Conservation (phyloP, 2,113 vertebrate species). For the Noturus placidus region DNA sequence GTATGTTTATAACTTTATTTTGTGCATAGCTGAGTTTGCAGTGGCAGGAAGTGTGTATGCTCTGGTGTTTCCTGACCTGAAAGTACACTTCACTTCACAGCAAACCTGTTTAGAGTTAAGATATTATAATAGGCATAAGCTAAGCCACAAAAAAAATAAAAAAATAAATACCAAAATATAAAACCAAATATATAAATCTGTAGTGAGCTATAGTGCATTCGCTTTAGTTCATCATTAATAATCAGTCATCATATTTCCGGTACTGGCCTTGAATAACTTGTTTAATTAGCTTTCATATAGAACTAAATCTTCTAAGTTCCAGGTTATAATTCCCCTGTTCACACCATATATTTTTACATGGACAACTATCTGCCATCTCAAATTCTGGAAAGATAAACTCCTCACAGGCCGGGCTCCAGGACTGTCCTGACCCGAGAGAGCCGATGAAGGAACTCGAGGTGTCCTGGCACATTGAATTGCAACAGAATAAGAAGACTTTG, state of each 20-base stretch:
- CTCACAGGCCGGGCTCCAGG: constrained; percentile 35
- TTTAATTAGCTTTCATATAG: background rate
- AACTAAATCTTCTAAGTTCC: background rate
- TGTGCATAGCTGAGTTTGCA: background rate
- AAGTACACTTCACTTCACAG: constrained; percentile 4
- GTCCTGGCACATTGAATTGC: constrained; percentile 20
- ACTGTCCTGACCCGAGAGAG: constrained; percentile 54
- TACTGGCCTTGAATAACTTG: background rate
- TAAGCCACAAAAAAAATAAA: background rate
- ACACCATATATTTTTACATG: constrained; percentile 44
- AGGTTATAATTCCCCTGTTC: constrained; percentile 45
- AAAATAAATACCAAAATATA: background rate
- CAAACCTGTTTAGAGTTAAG: background rate
- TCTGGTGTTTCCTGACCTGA: constrained; percentile 37
- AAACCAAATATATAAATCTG: background rate
- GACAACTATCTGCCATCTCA: constrained; percentile 40
- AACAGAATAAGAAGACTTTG: constrained; percentile 61
- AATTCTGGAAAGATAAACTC: constrained; percentile 49
- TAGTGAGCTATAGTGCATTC: background rate
- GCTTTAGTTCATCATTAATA: background rate
- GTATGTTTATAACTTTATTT: background rate
- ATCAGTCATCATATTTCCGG: background rate
- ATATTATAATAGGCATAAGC: background rate
- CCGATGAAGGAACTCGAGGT: constrained; percentile 38
- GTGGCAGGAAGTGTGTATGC: constrained; percentile 33